phyloP scores from a whole-genome alignment of 2,113 vertebrate genomes.

The Balaenoptera acutorostrata region DNA sequence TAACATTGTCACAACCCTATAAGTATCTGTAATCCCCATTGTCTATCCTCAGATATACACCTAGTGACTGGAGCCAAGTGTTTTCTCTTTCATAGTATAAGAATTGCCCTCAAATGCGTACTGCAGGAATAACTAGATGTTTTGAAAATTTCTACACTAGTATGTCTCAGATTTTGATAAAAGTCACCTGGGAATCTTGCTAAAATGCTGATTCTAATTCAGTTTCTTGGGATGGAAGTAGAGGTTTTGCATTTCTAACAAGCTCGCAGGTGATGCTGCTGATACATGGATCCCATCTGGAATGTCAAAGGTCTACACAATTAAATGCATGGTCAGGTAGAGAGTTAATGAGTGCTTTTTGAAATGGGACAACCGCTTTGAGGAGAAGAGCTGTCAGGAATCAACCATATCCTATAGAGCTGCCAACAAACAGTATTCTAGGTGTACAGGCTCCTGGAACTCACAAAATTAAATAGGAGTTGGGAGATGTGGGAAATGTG shows the following conservation, averaged over 20 bases:
- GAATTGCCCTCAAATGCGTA: background rate
- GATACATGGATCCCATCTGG: background rate
- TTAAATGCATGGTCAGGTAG: background rate
- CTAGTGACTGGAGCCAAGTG: background rate
- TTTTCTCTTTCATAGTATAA: background rate
- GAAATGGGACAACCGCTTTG: background rate
- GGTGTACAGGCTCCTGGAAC: background rate
- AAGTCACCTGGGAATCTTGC: background rate
- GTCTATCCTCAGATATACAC: background rate
- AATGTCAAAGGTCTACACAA: background rate
- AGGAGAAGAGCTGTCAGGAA: background rate
- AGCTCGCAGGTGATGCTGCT: background rate
- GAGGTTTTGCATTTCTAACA: background rate
- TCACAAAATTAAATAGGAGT: background rate
- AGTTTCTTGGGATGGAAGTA: background rate
- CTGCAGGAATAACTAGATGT: background rate
- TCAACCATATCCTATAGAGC: background rate
- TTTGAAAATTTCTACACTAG: background rate
- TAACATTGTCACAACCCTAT: background rate
- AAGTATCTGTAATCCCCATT: background rate
- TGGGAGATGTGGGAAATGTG: background rate
- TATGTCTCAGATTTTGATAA: background rate
- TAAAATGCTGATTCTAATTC: background rate
- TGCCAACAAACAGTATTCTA: background rate
- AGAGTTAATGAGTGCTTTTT: background rate